phyloP scores from a whole-genome alignment of 2,113 vertebrate genomes.

The Zosterops hypoxanthus region DNA sequence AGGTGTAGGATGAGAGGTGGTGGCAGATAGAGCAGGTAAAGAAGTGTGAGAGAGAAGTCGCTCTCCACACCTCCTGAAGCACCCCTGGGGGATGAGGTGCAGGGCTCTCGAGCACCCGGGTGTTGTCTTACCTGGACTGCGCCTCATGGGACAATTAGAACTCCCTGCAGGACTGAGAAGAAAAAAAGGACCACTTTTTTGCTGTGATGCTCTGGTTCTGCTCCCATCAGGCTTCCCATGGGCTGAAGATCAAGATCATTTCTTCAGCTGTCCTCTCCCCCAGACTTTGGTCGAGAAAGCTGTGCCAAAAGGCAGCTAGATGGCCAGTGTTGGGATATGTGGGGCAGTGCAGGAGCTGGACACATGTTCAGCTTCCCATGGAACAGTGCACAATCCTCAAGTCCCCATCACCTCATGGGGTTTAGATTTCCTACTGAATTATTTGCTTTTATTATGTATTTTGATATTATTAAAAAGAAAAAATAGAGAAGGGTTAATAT shows the following conservation, averaged over 20 bases:
- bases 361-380: rapidly evolving
- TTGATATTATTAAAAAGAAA: background rate
- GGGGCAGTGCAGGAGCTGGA: background rate
- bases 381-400: background rate
- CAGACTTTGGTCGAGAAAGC: background rate
- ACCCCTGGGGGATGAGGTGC: too few relatives aligned
- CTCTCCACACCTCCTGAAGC: background rate
- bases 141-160: background rate
- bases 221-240: background rate
- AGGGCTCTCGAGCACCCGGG: rapidly evolving
- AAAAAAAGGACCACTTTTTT: background rate
- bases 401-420: background rate
- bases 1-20: rapidly evolving
- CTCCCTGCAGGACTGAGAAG: background rate
- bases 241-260: background rate
- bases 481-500: background rate
- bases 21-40: background rate
- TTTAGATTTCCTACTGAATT: background rate
- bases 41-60: rapidly evolving
- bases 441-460: background rate
- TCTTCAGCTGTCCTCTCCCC: background rate
- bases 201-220: background rate
- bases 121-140: background rate
- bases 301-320: background rate
- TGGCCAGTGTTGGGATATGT: background rate